Evolutionary conservation across 2,888 invertebrate species (phyloP).

Genomic region (Spisula solida): DNA sequence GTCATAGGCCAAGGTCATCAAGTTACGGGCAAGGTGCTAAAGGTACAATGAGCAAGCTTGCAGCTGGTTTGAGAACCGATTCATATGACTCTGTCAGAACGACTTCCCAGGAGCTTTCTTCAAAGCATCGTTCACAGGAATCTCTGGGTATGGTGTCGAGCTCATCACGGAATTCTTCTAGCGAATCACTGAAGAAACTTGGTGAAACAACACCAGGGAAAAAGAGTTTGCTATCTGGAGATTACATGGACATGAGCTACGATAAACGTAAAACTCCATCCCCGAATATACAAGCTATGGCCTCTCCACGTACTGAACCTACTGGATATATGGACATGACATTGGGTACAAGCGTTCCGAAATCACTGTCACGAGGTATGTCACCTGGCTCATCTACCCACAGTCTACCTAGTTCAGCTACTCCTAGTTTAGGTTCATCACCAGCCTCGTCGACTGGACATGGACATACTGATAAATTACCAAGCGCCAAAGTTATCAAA

Average conservation of each 20-base stretch:
- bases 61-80: conserved; percentile 68
- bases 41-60: conserved; percentile 70
- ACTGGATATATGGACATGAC: conserved; percentile 82
- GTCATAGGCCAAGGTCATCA: conserved; percentile 84
- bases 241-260: conserved; percentile 80
- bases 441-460: conserved; percentile 60
- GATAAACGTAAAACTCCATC: conserved; percentile 77
- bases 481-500: conserved; percentile 69
- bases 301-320: conserved; percentile 48
- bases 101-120: conserved; percentile 76
- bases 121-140: conserved; percentile 75
- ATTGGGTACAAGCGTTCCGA: conserved; percentile 68
- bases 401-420: conserved; percentile 71
- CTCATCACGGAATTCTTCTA: conserved; percentile 80
- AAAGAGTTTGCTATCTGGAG: conserved; percentile 70
- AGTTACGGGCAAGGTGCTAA: conserved; percentile 83
- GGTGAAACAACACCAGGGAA: conserved; percentile 70
- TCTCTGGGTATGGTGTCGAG: conserved; percentile 79
- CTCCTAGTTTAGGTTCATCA: conserved; percentile 72
- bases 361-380: conserved; percentile 60
- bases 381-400: conserved; percentile 74
- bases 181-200: conserved; percentile 79
- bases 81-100: conserved; percentile 78
- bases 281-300: conserved; percentile 64
- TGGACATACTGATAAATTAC: conserved; percentile 46